Evolutionary conservation across 2,888 invertebrate species (phyloP), one percentile per base, ranked within the genome.

Genomic region (Eristalinus sepulchralis): DNA sequence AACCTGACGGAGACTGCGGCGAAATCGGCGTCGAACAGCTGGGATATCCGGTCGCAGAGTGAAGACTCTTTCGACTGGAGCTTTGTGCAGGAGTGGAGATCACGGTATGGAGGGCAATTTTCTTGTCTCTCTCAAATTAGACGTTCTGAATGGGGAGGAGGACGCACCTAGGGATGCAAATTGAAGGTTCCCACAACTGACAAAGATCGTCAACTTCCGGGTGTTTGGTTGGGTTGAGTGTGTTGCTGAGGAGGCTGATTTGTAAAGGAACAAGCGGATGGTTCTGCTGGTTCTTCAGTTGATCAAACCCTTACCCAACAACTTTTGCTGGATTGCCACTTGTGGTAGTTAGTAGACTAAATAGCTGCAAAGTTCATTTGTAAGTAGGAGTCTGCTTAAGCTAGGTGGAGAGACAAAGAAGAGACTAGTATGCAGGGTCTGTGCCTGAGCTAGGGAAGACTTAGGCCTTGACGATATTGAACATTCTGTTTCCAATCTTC

Each of bases 41-140:
- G 86, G 86, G 86, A 86, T 66, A 86, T 83, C 33, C 86, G 82
- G 66, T 83, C 86, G 89, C 92, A 91, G 79, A 93, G 92, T 86
- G 94, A 86, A 83, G 86, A 93, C 89, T 93, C 94, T 88, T 95
- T 95, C 87, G 96, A 96, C 91, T 96, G 96, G 96, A 95, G 96
- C 90, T 96, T 95, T 91, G 95, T 96, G 66, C 96, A 96, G 91
- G 95, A 95, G 90, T 96, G 96, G 96, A 94, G 96, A 90, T 94
- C 95, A 92, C 94, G 95, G 95, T 95, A 90, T 71, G 79, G n/a
- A n/a, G 20, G 60, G 64, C 24, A 57, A 57, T 31, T 22, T 59
- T 57, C 17, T 24, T 10, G 20, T 24, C 57, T 39, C n/a, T 24
- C 9, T 34, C 9, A 34, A 6, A 34, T 34, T 6, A 34, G 34